phyloP scores from a whole-genome alignment of 2,888 invertebrate genomes.

The Drosophila cognata region DNA sequence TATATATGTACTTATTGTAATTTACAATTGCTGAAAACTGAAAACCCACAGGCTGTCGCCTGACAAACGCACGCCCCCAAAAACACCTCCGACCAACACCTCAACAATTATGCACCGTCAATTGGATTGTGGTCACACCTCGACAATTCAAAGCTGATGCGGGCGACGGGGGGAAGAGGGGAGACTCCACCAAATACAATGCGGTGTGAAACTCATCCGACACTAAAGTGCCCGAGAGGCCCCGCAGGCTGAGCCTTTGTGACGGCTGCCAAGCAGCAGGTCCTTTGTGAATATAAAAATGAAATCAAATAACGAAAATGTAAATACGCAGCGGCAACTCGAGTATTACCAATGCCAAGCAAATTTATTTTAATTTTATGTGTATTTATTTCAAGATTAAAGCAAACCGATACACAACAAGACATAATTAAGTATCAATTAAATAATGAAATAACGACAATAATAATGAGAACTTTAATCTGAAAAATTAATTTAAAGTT shows the following conservation, averaged over 20 bases:
- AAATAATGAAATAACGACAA: constrained; percentile 1
- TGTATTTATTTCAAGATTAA: constrained; percentile 14
- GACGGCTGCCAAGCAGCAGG: constrained; percentile 4
- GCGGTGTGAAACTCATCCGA: constrained; percentile 35
- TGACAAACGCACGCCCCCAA: constrained; percentile 1
- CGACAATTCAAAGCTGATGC: constrained; percentile 25
- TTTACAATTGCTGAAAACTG: constrained; percentile 3
- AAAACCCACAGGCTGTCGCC: constrained; percentile 5
- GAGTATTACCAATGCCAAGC: constrained; percentile 8
- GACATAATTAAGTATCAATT: not conserved
- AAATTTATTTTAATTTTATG: constrained; percentile 29
- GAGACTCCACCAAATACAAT: constrained; percentile 9
- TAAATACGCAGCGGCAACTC: constrained; percentile 30
- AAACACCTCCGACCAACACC: constrained; percentile 42
- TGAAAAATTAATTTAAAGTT: not conserved
- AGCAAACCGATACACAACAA: not conserved
- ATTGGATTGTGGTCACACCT: constrained; percentile 60
- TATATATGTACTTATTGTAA: not conserved
- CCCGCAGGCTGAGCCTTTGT: constrained; percentile 23
- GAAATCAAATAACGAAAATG: constrained; percentile 43
- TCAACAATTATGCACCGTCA: constrained; percentile 56
- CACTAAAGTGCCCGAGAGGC: constrained; percentile 4
- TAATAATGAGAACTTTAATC: not conserved
- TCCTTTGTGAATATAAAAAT: constrained; percentile 27
- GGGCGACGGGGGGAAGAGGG: too few species aligned